Evolutionary conservation across 2,888 invertebrate genomes (phyloP).

Genomic region (Clunio marinus): DNA sequence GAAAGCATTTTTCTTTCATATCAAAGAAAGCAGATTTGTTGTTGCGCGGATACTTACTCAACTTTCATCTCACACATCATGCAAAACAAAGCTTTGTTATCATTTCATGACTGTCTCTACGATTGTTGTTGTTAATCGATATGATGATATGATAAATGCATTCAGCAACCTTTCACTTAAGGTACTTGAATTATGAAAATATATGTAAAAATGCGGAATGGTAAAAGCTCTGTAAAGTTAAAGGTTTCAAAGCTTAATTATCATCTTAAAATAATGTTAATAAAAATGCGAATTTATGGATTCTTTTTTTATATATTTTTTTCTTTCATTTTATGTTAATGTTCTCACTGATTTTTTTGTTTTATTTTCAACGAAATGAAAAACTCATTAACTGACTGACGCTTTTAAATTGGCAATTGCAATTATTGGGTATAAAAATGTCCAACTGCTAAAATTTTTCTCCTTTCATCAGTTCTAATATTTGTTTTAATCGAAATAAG

Average conservation of each 20-base stretch:
- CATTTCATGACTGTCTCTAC: neutral
- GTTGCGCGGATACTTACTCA: neutral
- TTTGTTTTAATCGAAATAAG: too few species aligned
- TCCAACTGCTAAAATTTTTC: neutral
- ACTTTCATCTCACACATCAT: neutral
- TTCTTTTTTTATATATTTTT: neutral
- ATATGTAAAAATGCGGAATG: neutral
- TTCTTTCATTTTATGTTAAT: neutral
- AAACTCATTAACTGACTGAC: neutral
- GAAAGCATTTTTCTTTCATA: too few species aligned
- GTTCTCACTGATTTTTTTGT: neutral
- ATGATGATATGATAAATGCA: neutral
- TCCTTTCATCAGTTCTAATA: neutral
- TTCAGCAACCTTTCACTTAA: neutral
- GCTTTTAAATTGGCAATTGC: conserved; percentile 3
- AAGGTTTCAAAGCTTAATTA: neutral
- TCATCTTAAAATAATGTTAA: neutral
- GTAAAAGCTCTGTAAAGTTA: neutral
- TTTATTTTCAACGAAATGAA: neutral
- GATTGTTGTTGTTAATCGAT: too few species aligned
- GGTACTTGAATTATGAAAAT: neutral
- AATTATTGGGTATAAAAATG: neutral
- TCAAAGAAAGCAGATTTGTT: too few species aligned
- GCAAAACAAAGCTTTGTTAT: neutral
- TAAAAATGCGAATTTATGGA: neutral